These are phyloP conservation scores for Leptinotarsa rubiginosa DNA, from an alignment of 2,888 invertebrate genomes.

Conservation along the genomic window DNA sequence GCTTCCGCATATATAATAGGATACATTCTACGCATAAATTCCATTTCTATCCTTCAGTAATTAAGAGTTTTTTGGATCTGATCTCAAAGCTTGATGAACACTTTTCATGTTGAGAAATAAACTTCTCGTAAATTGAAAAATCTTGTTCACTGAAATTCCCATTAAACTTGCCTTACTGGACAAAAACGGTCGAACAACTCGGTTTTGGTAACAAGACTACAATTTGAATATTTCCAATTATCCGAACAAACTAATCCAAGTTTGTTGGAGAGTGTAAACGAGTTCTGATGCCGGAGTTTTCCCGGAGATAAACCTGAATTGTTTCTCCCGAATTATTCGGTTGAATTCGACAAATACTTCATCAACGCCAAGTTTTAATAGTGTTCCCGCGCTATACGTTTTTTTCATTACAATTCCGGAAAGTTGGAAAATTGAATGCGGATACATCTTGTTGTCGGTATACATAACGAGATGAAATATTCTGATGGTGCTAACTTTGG, in stretches of 20 bases:
- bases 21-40: too few species aligned
- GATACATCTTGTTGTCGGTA: too few species aligned
- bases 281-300: neutral
- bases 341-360: neutral
- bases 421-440: too few species aligned
- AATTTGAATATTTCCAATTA: slow-evolving; percentile 4
- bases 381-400: neutral
- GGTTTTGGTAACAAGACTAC: neutral
- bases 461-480: too few species aligned
- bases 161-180: neutral
- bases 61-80: too few species aligned
- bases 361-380: neutral
- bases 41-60: too few species aligned
- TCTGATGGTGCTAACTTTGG: too few species aligned
- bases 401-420: too few species aligned
- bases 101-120: neutral
- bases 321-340: neutral
- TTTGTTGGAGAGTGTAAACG: neutral
- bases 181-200: neutral
- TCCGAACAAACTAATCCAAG: neutral
- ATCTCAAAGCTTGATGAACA: neutral
- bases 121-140: neutral
- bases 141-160: neutral
- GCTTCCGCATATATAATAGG: too few species aligned
- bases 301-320: neutral